A percentile compares a stretch with the other conserved stretches of the same genome.
Conservation (phyloP, 37 sponge, comb jelly and placozoan genomes). For the Aphrocallistes beatrix region DNA sequence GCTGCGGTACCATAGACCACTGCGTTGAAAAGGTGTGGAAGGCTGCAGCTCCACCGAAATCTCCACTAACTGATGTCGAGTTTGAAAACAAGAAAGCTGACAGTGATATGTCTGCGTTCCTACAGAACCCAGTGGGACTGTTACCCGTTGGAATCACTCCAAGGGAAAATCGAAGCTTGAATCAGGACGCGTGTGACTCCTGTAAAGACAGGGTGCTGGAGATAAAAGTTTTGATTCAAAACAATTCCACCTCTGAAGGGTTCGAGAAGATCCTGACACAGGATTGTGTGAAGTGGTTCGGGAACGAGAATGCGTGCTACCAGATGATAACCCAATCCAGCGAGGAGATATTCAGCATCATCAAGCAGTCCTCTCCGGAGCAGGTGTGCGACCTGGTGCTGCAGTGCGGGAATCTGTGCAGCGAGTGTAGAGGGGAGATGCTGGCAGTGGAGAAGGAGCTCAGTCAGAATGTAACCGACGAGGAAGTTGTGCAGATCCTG, state of each 20-base stretch:
- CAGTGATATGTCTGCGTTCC: background rate
- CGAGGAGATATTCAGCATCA: background rate
- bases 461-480: background rate
- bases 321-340: background rate
- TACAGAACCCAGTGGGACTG: background rate
- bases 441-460: background rate
- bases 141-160: background rate
- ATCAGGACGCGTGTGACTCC: background rate
- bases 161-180: background rate
- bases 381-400: background rate
- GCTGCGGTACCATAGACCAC: slow-evolving; percentile 33
- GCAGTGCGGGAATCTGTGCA: background rate
- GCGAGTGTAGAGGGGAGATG: background rate
- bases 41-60: background rate
- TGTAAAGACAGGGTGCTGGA: background rate
- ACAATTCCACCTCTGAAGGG: background rate
- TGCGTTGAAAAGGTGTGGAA: slow-evolving; percentile 53
- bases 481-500: background rate
- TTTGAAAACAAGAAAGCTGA: background rate
- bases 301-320: background rate
- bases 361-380: background rate
- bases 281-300: background rate
- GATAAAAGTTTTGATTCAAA: background rate
- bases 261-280: background rate
- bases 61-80: too few species aligned